Percentiles rank a stretch among this genome's conserved stretches.
These are phyloP conservation scores for Aplysia californica DNA, from an alignment of 1,140 invertebrate genomes.

Conservation along the genomic window DNA sequence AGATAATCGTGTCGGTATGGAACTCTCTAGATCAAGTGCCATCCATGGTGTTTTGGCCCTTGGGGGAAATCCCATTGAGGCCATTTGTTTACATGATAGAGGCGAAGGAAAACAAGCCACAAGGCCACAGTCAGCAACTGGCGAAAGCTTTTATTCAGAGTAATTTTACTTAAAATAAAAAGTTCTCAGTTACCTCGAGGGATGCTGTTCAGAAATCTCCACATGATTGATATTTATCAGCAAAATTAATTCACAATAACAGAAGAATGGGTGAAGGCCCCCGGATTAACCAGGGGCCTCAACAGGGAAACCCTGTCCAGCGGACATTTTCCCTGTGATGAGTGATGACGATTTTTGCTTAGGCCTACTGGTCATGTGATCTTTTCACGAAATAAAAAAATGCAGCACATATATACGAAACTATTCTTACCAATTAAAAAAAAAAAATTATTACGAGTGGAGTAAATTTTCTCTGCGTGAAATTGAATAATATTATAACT, in stretches of 20 bases:
- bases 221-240: too few species aligned
- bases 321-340: too few species aligned
- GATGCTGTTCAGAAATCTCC: conserved; percentile 14
- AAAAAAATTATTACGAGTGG: background rate
- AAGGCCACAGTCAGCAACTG: background rate
- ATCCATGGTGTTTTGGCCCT: background rate
- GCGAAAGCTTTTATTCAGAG: background rate
- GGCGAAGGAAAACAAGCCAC: background rate
- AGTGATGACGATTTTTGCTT: too few species aligned
- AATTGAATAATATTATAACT: too few species aligned
- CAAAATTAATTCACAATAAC: background rate
- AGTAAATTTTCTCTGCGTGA: conserved; percentile 15
- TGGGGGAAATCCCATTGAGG: background rate
- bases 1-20: too few species aligned
- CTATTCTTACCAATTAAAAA: background rate
- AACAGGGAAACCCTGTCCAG: background rate
- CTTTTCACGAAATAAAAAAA: background rate
- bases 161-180: background rate
- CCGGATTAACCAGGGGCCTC: conserved; percentile 7
- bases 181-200: background rate
- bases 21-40: too few species aligned
- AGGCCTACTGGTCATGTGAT: background rate
- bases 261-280: background rate
- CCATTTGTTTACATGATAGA: background rate
- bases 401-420: background rate